These are phyloP conservation scores for Tyrannus savana DNA, from an alignment of 2,113 vertebrate genomes.

Conservation along the genomic window DNA sequence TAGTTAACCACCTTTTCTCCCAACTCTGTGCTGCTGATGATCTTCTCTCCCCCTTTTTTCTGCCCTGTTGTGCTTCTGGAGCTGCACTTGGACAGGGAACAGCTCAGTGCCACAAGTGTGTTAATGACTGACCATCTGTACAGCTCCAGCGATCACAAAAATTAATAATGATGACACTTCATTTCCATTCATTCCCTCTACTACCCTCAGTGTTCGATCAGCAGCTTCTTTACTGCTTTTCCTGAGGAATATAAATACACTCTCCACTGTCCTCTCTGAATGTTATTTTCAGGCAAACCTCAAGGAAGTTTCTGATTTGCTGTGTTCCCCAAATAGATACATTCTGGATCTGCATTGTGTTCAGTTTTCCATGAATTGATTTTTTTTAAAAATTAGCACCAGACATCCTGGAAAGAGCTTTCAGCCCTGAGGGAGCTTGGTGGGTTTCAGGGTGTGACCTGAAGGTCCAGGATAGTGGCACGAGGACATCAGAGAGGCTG, in stretches of 20 bases:
- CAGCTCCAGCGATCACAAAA: background rate
- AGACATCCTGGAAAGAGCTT: background rate
- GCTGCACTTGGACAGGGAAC: background rate
- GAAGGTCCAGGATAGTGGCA: background rate
- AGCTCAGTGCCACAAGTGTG: rapidly evolving
- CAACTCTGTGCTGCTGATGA: background rate
- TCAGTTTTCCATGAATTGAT: background rate
- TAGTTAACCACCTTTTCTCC: background rate
- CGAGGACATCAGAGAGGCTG: background rate
- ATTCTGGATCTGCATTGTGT: background rate
- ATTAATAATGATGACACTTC: rapidly evolving
- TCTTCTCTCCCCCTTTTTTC: background rate
- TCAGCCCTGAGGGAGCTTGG: background rate
- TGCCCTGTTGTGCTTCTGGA: background rate
- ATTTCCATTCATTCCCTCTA: background rate
- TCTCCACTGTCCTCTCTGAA: background rate
- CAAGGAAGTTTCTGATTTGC: background rate
- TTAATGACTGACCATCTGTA: background rate
- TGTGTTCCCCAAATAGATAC: background rate
- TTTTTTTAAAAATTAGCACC: background rate
- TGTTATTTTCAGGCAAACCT: background rate
- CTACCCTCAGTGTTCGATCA: background rate
- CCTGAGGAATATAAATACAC: background rate
- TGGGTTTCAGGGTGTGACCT: background rate
- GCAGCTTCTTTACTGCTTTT: background rate